Percentiles rank a stretch among this genome's conserved stretches.
These are phyloP conservation scores for Ammodytes dubius DNA, from an alignment of 2,113 vertebrate genomes.

Conservation along the genomic window DNA sequence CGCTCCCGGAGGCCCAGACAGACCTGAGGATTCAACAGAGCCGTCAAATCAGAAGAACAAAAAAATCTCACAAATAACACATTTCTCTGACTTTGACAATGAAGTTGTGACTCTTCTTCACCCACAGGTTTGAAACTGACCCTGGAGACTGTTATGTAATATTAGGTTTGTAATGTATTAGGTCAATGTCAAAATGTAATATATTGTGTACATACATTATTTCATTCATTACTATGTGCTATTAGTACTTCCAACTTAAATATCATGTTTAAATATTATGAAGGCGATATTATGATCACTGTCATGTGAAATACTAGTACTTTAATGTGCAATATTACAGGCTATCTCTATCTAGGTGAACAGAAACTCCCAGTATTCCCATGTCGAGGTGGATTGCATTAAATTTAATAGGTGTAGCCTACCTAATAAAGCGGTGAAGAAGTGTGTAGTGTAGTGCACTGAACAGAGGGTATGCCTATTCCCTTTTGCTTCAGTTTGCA, in stretches of 20 bases:
- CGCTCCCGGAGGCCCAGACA: slow-evolving; percentile 97
- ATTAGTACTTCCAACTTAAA: too few species aligned
- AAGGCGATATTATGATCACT: too few species aligned
- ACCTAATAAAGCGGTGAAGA: not conserved
- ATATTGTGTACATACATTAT: too few species aligned
- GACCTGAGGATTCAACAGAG: slow-evolving; percentile 80
- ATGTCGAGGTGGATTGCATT: not conserved
- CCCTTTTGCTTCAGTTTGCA: too few species aligned
- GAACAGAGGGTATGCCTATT: not conserved
- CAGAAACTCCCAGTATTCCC: too few species aligned
- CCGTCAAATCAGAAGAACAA: slow-evolving; percentile 2
- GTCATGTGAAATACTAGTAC: too few species aligned
- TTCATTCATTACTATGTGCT: too few species aligned
- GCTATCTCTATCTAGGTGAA: too few species aligned
- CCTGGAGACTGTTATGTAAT: not conserved
- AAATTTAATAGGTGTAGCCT: not conserved
- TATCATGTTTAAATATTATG: too few species aligned
- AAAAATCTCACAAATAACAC: not conserved
- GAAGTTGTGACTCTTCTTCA: not conserved
- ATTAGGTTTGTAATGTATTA: too few species aligned
- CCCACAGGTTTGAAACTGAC: not conserved
- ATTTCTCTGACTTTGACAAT: not conserved
- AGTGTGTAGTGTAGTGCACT: not conserved
- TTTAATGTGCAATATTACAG: too few species aligned
- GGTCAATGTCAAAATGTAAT: too few species aligned